Evolutionary conservation across 1,140 invertebrate species (phyloP).

Genomic region (Condylostylus longicornis): DNA sequence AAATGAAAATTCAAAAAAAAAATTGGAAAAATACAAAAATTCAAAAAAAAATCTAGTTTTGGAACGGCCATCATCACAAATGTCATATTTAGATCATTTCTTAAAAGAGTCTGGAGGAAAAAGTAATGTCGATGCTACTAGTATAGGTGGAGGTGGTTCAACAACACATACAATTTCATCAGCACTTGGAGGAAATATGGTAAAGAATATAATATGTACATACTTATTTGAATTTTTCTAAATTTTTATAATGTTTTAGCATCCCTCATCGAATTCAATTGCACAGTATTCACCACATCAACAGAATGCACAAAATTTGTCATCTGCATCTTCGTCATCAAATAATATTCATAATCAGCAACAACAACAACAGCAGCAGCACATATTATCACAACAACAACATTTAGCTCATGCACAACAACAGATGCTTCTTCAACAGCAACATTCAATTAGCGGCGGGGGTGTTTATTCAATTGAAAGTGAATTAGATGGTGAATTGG

Average conservation of each 20-base stretch:
- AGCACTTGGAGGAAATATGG: constrained; percentile 5
- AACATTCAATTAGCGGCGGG: constrained; percentile 16
- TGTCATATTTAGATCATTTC: constrained; percentile 80
- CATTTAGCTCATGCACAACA: neutral
- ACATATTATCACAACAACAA: constrained; percentile 1
- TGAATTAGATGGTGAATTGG: constrained; percentile 54
- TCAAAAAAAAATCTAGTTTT: constrained; percentile 43
- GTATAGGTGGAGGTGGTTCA: constrained; percentile 3
- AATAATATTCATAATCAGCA: constrained; percentile 7
- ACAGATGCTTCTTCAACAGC: constrained; percentile 9
- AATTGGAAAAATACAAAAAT: neutral
- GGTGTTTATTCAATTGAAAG: constrained; percentile 50
- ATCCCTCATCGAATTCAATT: constrained; percentile 10
- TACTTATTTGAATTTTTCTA: neutral
- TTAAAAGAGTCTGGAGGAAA: constrained; percentile 54
- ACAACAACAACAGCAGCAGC: neutral
- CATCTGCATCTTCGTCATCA: constrained; percentile 5
- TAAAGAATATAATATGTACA: constrained; percentile 3
- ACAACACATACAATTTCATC: constrained; percentile 4
- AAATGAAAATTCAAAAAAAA: too few species aligned
- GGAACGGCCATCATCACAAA: constrained; percentile 70
- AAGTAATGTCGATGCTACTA: constrained; percentile 10
- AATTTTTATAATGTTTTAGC: constrained; percentile 8
- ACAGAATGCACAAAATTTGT: constrained; percentile 3
- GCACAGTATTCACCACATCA: constrained; percentile 5